Base-by-base conservation (phyloP, 2,888 invertebrate species). In the Sinotaia quadrata region DNA sequence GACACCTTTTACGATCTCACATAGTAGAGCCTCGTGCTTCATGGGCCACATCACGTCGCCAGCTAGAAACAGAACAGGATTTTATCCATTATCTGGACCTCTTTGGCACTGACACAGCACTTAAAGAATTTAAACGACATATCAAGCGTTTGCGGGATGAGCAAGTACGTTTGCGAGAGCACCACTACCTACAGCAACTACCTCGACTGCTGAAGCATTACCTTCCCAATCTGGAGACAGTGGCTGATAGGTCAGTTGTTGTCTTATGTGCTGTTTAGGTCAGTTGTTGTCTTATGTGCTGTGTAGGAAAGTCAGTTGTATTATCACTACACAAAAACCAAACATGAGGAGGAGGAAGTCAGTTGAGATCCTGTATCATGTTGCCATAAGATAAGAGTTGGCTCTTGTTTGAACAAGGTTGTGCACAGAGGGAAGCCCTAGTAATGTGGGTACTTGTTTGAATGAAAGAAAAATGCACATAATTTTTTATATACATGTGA, bases 61-160 rank as follows among this genome's bases (percentile, higher is more conserved):
- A 94, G 88, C 90, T 97, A 71, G 93, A 94, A 66, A 93, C 93
- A 75, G 94, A 95, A 83, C 94, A 94, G 61, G 97, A 97, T 85
- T 97, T 95, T 92, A 91, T 93, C 67, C 94, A 94, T 79, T 87
- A 87, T 95, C 94, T 88, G 41, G 95, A 96, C 86, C 91, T 96
- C 69, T 96, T 96, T 88, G 97, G 97, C 63, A 92, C 93, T 75
- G 95, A 95, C 79, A 92, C 93, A 33, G 94, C 95, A 29, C 93
- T 93, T 89, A 90, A 93, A 82, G 90, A 94, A 75, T 95, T 95
- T 86, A 91, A 93, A 77, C 90, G 93, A 68, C 94, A 95, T 86
- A 92, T 94, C 80, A 93, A 93, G 81, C 93, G 93, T 84, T 89
- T 95, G 68, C 93, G 94, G 80, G 94, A 95, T 82, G 94, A 95